A percentile compares a stretch with the other conserved stretches of the same genome.
phyloP scores from a whole-genome alignment of 2,113 vertebrate species.

The Geococcyx californianus region DNA sequence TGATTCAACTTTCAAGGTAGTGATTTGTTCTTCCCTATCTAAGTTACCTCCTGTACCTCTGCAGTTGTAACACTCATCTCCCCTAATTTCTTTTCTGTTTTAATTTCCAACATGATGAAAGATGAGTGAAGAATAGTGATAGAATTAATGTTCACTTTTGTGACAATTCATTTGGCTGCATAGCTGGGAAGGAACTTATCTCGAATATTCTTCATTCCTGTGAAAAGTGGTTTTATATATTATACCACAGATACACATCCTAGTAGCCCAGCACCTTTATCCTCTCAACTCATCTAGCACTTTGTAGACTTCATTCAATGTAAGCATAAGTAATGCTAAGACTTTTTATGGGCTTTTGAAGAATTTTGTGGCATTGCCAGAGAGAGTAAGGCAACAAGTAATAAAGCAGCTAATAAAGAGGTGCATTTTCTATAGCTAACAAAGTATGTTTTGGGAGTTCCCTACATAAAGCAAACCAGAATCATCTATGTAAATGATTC shows the following conservation, averaged over 20 bases:
- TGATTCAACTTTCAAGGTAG: not conserved
- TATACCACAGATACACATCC: not conserved
- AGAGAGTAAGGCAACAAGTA: not conserved
- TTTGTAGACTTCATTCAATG: conserved; percentile 20
- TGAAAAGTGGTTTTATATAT: not conserved
- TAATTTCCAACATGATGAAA: not conserved
- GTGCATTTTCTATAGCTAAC: not conserved
- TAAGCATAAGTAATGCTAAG: not conserved
- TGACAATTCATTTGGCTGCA: not conserved
- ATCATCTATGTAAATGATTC: not conserved
- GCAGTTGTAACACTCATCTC: not conserved
- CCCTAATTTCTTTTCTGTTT: not conserved
- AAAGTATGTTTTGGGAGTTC: not conserved
- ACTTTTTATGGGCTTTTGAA: not conserved
- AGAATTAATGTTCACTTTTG: not conserved
- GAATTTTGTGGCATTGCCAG: not conserved
- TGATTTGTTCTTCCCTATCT: not conserved
- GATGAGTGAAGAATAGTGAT: not conserved
- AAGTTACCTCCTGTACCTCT: not conserved
- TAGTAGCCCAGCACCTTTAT: not conserved
- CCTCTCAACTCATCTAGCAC: not conserved
- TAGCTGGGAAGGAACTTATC: not conserved
- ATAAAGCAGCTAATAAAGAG: not conserved
- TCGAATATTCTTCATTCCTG: not conserved
- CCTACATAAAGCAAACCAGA: not conserved